Base-by-base conservation (phyloP, 2,888 invertebrate genomes). In the Calameuta filiformis region DNA sequence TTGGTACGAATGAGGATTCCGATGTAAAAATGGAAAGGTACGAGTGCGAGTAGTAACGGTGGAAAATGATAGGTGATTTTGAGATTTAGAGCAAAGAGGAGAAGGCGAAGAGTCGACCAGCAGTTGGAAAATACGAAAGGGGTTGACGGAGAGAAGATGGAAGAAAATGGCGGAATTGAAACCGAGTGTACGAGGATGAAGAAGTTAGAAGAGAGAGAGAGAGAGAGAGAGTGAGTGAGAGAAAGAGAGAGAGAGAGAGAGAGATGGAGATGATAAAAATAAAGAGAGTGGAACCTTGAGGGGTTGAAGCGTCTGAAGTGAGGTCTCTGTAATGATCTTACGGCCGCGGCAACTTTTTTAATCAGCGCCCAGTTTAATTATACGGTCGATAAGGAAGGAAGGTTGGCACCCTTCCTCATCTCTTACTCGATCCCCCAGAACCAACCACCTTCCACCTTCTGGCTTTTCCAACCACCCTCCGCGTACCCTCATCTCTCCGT, bases 341-440 rank as follows among this genome's bases (percentile, higher is more conserved):
- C 88, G 87, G 87, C 84, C 87, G 86, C 85, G 87, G 89, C 89
- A 91, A 91, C 90, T 91, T 91, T 91, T 91, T 91, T 91, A 91
- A 91, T 91, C 90, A 91, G 90, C 90, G 89, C 88, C 87, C 87
- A 87, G 89, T 90, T 90, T 90, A 91, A 91, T 90, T 90, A 90
- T 90, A 90, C 89, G 90, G 87, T 89, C 90, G 90, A 90, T 89
- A 89, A 88, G 89, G 87, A 89, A 88, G 89, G 87, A 89, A 90
- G 88, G 87, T 88, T 88, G 85, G 80, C 82, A 23, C 83, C 81
- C 83, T 81, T 80, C 81, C 81, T 75, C 73, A 73, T 77, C 35
- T 40, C 77, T 68, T 76, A 12, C 81, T 84, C 81, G 15, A 37
- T 80, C 80, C 77, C 82, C 76, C 81, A 75, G 81, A 82, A 80